These are phyloP conservation scores for Melanotaenia boesemani DNA, from an alignment of 2,797 vertebrate species.

Conservation along the genomic window DNA sequence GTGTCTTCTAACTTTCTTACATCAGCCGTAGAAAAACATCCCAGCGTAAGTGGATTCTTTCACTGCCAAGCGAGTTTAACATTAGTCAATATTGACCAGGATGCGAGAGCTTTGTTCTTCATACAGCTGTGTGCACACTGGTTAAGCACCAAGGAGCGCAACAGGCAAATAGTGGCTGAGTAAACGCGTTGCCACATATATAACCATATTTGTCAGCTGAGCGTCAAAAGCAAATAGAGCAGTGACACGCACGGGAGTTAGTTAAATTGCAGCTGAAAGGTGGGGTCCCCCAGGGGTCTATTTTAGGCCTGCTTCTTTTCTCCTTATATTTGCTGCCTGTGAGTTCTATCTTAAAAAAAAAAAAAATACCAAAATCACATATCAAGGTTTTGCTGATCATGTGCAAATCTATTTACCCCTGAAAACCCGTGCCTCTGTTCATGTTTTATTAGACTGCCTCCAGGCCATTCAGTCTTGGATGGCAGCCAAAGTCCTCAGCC, in stretches of 20 bases:
- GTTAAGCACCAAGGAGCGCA: neutral
- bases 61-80: conserved; percentile 50
- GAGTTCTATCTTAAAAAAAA: too few relatives aligned
- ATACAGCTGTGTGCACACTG: conserved; percentile 24
- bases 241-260: conserved; percentile 1
- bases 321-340: too few relatives aligned
- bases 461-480: too few relatives aligned
- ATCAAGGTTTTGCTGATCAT: too few relatives aligned
- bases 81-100: conserved; percentile 68
- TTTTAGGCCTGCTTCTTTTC: neutral
- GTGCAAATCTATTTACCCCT: too few relatives aligned
- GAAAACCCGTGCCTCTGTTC: too few relatives aligned
- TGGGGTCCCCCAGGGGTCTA: too few relatives aligned
- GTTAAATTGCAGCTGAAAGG: too few relatives aligned
- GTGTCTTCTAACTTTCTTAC: neutral
- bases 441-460: too few relatives aligned
- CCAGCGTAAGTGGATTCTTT: conserved; percentile 38
- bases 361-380: too few relatives aligned
- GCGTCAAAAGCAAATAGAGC: conserved; percentile 41
- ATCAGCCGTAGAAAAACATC: neutral
- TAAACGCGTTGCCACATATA: conserved; percentile 30
- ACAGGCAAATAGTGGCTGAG: conserved; percentile 26
- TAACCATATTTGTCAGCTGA: conserved; percentile 20
- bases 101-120: conserved; percentile 40
- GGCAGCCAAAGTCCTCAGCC: too few relatives aligned